Conservation (phyloP, 2,888 invertebrate species). For the Mantis religiosa region DNA sequence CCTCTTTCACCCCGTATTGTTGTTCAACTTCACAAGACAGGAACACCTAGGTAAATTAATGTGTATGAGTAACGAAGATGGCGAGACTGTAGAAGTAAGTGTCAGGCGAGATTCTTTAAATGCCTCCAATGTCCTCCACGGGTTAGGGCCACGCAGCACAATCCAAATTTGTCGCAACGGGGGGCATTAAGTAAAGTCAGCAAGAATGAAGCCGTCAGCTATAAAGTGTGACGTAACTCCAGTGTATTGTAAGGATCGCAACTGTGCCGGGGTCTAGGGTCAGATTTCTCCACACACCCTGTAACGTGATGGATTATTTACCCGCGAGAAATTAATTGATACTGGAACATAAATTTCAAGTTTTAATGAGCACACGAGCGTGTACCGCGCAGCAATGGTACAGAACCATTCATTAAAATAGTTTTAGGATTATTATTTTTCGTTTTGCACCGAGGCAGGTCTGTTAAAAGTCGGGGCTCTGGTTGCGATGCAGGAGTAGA, state of each 20-base stretch:
- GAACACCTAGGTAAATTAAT: neutral
- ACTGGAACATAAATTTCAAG: slow-evolving; percentile 23
- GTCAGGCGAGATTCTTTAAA: neutral
- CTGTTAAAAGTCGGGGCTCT: neutral
- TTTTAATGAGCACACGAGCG: slow-evolving; percentile 20
- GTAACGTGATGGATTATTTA: neutral
- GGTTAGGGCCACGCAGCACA: neutral
- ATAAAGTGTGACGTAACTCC: neutral
- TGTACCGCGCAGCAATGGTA: neutral
- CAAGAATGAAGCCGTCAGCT: neutral
- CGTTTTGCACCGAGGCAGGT: neutral
- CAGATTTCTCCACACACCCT: neutral
- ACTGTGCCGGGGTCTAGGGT: neutral
- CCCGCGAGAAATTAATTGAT: slow-evolving; percentile 23
- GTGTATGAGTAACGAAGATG: neutral
- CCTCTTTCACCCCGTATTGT: too few species aligned
- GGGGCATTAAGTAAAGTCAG: neutral
- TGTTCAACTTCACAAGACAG: neutral
- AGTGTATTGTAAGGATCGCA: neutral
- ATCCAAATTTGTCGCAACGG: neutral
- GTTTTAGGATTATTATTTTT: slow-evolving; percentile 5
- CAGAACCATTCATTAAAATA: slow-evolving; percentile 16
- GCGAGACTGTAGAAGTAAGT: neutral
- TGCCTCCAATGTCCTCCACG: neutral
- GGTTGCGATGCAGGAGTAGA: neutral